Evolutionary conservation across 2,888 invertebrate species (phyloP), one percentile per base, ranked within the genome.

Genomic region (Aelia acuminata): DNA sequence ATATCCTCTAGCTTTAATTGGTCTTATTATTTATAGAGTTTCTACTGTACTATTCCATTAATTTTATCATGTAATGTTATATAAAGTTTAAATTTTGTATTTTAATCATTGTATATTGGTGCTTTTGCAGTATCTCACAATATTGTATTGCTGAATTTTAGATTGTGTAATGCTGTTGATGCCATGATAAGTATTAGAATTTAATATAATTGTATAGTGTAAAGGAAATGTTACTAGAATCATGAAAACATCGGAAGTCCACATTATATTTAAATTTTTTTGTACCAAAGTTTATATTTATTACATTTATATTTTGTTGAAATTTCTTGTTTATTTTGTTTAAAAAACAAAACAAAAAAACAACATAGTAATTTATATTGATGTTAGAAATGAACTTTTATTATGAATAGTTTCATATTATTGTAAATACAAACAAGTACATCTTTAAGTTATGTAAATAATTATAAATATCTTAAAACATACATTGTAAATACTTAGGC

Each of bases 271-370:
- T 80, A 43, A 80, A 43, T 80, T 80, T 70, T 70, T 70, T 70
- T 80, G 80, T 80, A 80, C 80, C 80, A 80, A 80, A 80, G 80
- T 80, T 80, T 80, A 80, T 80, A 80, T 80, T 80, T 80, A 80
- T 80, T 80, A 80, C 80, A 80, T 22, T 39, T 80, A 80, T 80
- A 80, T 80, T 80, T 80, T 80, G 80, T 80, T 80, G 39, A 80
- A 80, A 80, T 43, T 43, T 80, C 80, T 80, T 80, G 80, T 80
- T 80, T 80, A 80, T 80, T 80, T 80, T 80, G 43, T 80, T 80
- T 7, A 26, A 75, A 39, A 75, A 43, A 43, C n/a, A n/a, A n/a
- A n/a, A 26, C 3, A 49, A 49, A 49, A 49, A 49, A 50, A 22
- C 31, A 70, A 70, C 0, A 80, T 80, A 80, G 80, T 80, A 80